A percentile compares a stretch with the other conserved stretches of the same genome.
These are phyloP conservation scores for Epsilonema sp. DNA, from an alignment of 2,888 invertebrate species.

Conservation along the genomic window DNA sequence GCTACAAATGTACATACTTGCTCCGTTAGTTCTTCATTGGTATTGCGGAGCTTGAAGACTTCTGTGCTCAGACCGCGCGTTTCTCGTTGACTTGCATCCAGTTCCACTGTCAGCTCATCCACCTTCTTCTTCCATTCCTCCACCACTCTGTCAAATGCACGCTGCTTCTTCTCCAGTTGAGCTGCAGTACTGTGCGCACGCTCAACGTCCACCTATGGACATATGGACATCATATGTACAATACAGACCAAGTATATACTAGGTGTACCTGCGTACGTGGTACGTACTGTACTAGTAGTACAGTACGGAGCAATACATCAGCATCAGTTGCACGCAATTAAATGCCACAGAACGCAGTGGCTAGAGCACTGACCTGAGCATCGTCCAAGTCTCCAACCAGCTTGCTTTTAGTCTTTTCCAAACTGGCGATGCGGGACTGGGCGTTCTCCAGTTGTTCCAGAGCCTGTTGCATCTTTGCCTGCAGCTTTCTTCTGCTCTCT, in stretches of 20 bases:
- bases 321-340: too few species aligned
- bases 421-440: slow-evolving; percentile 61
- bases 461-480: slow-evolving; percentile 52
- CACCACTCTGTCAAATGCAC: slow-evolving; percentile 98
- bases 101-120: slow-evolving; percentile 76
- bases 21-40: slow-evolving; percentile 9
- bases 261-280: too few species aligned
- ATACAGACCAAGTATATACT: too few species aligned
- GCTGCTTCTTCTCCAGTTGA: slow-evolving; percentile 95
- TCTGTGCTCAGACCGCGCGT: slow-evolving; percentile 99
- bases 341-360: too few species aligned
- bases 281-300: too few species aligned
- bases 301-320: too few species aligned
- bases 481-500: slow-evolving; percentile 39
- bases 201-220: too few species aligned
- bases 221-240: not conserved
- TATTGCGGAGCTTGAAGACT: slow-evolving; percentile 82
- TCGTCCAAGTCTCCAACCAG: slow-evolving; percentile 93
- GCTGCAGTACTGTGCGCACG: slow-evolving; percentile 74
- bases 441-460: slow-evolving; percentile 90
- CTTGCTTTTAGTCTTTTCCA: slow-evolving; percentile 93
- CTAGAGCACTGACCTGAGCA: too few species aligned
- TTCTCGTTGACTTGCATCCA: slow-evolving; percentile 97
- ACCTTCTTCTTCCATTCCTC: slow-evolving; percentile 97
- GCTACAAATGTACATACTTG: too few species aligned